Conservation (phyloP, 2,888 invertebrate genomes). For the Germaria angustata region DNA sequence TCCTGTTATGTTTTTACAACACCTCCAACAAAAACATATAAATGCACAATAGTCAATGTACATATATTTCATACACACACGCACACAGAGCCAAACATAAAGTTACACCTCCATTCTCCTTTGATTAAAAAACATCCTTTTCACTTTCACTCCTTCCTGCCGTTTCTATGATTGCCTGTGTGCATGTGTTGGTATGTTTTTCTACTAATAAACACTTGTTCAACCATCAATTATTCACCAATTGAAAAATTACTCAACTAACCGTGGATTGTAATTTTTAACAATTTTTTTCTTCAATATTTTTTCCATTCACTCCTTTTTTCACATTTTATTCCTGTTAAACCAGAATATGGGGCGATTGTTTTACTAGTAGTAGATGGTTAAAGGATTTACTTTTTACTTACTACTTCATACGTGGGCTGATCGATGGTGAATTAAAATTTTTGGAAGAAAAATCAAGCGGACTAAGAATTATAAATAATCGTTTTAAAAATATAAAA, state of each 20-base stretch:
- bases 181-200: slow-evolving; percentile 10
- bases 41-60: slow-evolving; percentile 6
- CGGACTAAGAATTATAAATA: too few relatives aligned
- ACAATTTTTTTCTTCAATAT: slow-evolving; percentile 43
- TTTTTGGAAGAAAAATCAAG: too few relatives aligned
- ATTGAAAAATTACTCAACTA: slow-evolving; percentile 79
- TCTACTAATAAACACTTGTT: slow-evolving; percentile 66
- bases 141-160: too few relatives aligned
- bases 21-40: slow-evolving; percentile 45
- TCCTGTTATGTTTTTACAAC: slow-evolving; percentile 57
- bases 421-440: too few relatives aligned
- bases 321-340: slow-evolving; percentile 17
- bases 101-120: background rate
- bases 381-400: background rate
- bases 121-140: background rate
- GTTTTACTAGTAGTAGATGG: slow-evolving; percentile 20
- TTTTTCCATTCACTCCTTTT: slow-evolving; percentile 15
- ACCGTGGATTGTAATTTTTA: slow-evolving; percentile 68
- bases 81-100: background rate
- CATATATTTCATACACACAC: slow-evolving; percentile 4
- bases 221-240: slow-evolving; percentile 78
- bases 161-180: background rate
- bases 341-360: slow-evolving; percentile 47
- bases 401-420: background rate
- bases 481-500: too few relatives aligned